A percentile compares a stretch with the other conserved stretches of the same genome.
phyloP scores from a whole-genome alignment of 2,888 invertebrate species.

The Saturnia japonica region DNA sequence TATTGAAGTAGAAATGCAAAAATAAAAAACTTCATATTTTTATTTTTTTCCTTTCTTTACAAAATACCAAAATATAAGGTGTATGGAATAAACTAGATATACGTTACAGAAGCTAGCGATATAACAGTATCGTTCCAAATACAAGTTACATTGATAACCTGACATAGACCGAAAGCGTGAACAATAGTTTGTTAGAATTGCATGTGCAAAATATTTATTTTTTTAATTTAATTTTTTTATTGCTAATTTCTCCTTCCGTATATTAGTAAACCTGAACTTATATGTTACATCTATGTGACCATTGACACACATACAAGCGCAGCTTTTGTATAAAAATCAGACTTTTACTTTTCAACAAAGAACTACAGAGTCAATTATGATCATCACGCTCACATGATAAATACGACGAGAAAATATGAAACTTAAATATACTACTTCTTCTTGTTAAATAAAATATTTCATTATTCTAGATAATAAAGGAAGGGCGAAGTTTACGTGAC shows the following conservation, averaged over 20 bases:
- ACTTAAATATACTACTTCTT: slow-evolving; percentile 53
- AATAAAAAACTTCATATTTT: slow-evolving; percentile 12
- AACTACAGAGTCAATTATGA: slow-evolving; percentile 36
- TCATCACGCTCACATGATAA: slow-evolving; percentile 39
- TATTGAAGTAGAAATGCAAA: neutral
- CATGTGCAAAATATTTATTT: neutral
- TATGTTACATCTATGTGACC: slow-evolving; percentile 48
- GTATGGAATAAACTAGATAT: slow-evolving; percentile 51
- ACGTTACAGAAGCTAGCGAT: slow-evolving; percentile 38
- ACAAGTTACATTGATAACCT: slow-evolving; percentile 27
- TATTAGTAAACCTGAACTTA: slow-evolving; percentile 52
- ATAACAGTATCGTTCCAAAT: slow-evolving; percentile 18
- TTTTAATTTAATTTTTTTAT: neutral
- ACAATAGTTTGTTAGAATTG: slow-evolving; percentile 11
- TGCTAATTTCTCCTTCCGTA: slow-evolving; percentile 23
- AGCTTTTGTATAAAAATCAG: slow-evolving; percentile 69
- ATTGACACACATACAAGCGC: slow-evolving; percentile 56
- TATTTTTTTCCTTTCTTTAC: slow-evolving; percentile 42
- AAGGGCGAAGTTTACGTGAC: slow-evolving; percentile 15
- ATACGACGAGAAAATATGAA: slow-evolving; percentile 44
- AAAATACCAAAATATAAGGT: slow-evolving; percentile 69
- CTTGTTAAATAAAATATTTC: slow-evolving; percentile 49
- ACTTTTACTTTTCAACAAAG: slow-evolving; percentile 57
- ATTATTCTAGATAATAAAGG: slow-evolving; percentile 15
- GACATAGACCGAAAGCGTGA: slow-evolving; percentile 27